Base-by-base conservation (phyloP, 2,797 vertebrate genomes). In the Spea hammondii region DNA sequence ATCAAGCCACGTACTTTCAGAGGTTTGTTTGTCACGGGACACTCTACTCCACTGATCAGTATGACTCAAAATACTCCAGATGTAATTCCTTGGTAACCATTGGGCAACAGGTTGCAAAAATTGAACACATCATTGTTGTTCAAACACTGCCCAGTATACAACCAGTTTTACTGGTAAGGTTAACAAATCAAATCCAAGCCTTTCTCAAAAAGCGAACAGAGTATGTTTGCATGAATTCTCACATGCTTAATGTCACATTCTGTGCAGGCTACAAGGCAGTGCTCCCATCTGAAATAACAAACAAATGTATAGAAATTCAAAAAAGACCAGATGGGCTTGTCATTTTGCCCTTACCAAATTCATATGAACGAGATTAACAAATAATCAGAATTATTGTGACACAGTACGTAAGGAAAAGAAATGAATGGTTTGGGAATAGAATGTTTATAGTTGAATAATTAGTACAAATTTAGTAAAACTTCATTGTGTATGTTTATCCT, bases 361-460 rank as follows among this genome's bases (percentile, higher is more conserved):
- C 53, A 55, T 55, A 55, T 7, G 53, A 55, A 55, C 53, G 12
- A 55, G 53, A 55, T 55, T 55, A 55, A 55, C 53, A 55, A 55
- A 55, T 55, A 55, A 55, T 55, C 53, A 55, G 53, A 55, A 55
- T 55, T 55, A 55, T 55, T 55, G 53, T 55, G 53, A 55, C 53
- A 55, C 53, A 8, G 53, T 55, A 7, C 7, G 12, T 55, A 12
- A 55, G 53, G 53, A 55, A 12, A 12, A 55, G 53, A 55, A 55
- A 55, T 55, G 53, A 55, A 55, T 55, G 53, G 7, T 55, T 55
- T 55, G 53, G 53, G 12, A 55, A 55, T 8, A 55, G 53, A 55
- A 55, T 12, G 12, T 55, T 55, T 55, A 55, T 8, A 12, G 53
- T 55, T 55, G 53, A 55, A 55, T 55, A 7, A 8, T 55, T 55